Evolutionary conservation across 2,797 vertebrate genomes (phyloP), one percentile per base, ranked within the genome.

Genomic region (Gobio occitaniae): DNA sequence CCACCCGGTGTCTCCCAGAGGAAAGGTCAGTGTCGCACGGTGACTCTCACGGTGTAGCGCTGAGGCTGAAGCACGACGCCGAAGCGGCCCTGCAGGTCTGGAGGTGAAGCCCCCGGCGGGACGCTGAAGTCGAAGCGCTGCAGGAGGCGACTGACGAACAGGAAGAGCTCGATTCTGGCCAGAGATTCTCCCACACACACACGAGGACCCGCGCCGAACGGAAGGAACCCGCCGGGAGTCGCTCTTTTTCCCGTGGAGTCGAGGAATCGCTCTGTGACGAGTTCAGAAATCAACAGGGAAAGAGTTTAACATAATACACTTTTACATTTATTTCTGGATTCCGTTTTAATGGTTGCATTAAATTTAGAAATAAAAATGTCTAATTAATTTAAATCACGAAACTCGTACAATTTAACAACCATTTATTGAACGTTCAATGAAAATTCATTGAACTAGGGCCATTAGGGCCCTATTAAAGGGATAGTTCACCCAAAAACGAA

Each of bases 141-240:
- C 25, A 96, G 93, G 83, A 96, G 92, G 59, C 92, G 93, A n/a
- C 94, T 92, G 92, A 94, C 5, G 78, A 96, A 93, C 50, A 96
- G 93, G 63, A 96, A 95, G 36, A 96, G 94, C 90, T 96, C 95
- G 87, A 93, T 78, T 19, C 94, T 88, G 82, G 95, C 95, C 91
- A 96, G 41, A 0, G 94, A 95, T 85, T 96, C 95, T 0, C 95
- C 95, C 0, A 96, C 93, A 3, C 95, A 96, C 12, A 95, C 93
- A 1, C 95, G 93, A 86, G 95, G 95, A 47, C 95, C 95, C 0
- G 95, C 95, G 80, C 95, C 95, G 3, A 96, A 96, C 0, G 95
- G 95, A 83, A 96, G 87, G 88, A 95, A 96, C 78, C 86, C 93
- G 66, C 91, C 21, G 0, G 94, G 94, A 0, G 86, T 91, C 78